A percentile compares a stretch with the other conserved stretches of the same genome.
phyloP scores from a whole-genome alignment of 2,797 vertebrate genomes.

The Acipenser oxyrinchus region DNA sequence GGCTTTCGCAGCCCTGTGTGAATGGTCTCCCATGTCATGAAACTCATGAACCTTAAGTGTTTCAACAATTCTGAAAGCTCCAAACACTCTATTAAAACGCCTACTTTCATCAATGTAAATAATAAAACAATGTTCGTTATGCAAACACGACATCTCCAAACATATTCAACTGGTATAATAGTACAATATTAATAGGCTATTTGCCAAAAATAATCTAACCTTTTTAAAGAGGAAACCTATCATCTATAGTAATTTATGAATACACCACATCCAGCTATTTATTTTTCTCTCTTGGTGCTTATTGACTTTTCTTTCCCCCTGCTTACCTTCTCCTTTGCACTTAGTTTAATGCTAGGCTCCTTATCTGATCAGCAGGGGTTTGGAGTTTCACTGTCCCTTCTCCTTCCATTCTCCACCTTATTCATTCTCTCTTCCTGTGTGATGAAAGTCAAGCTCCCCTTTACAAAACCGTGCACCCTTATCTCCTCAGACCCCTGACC shows the following conservation, averaged over 20 bases:
- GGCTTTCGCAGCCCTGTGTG: no score
- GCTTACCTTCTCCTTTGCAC: conserved; percentile 65
- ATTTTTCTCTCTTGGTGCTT: conserved; percentile 47
- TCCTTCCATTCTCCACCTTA: conserved; percentile 59
- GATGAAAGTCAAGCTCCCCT: conserved; percentile 77
- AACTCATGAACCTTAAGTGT: no score
- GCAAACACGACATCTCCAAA: no score
- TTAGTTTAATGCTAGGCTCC: conserved; percentile 55
- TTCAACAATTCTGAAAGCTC: no score
- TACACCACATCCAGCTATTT: neutral
- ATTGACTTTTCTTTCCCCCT: conserved; percentile 57
- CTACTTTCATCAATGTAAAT: no score
- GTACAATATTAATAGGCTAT: no score
- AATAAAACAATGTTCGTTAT: no score
- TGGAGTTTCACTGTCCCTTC: conserved; percentile 71
- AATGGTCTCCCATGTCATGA: no score
- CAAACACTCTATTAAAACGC: no score
- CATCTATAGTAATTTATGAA: neutral
- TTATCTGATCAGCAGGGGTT: conserved; percentile 79
- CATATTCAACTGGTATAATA: no score
- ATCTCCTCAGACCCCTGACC: conserved; percentile 76
- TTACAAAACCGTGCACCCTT: conserved; percentile 72
- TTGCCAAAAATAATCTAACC: no score
- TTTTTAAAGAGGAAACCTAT: no score
- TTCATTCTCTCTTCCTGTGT: conserved; percentile 76